A percentile compares a stretch with the other conserved stretches of the same genome.
These are phyloP conservation scores for Sebastes steindachneri DNA, from an alignment of 2,797 vertebrate species.

Conservation along the genomic window DNA sequence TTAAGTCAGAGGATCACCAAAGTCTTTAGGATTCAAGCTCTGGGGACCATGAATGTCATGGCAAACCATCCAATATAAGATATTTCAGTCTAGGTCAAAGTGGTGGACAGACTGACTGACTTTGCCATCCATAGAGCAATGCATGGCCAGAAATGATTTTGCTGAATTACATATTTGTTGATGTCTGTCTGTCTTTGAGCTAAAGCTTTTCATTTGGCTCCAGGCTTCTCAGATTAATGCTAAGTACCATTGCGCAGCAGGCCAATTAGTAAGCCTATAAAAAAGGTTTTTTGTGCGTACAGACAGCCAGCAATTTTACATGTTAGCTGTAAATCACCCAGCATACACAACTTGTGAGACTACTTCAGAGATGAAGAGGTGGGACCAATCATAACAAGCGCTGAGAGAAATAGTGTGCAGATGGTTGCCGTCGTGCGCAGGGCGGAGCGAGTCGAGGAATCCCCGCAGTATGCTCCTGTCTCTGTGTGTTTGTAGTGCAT, in stretches of 20 bases:
- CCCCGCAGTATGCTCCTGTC: conserved; percentile 9
- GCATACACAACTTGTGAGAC: background rate
- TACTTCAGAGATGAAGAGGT: background rate
- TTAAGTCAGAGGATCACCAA: too few species aligned
- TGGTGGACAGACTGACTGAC: background rate
- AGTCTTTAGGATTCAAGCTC: too few species aligned
- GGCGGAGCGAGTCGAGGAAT: conserved; percentile 1
- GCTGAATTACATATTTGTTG: background rate
- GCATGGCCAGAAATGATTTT: background rate
- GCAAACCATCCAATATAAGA: too few species aligned
- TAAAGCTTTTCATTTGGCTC: background rate
- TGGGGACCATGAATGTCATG: too few species aligned
- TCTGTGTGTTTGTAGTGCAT: conserved; percentile 41
- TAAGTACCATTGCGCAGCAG: background rate
- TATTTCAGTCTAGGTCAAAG: too few species aligned
- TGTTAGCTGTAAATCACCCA: background rate
- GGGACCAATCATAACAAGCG: background rate
- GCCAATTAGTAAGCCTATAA: background rate
- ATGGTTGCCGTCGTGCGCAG: conserved; percentile 30
- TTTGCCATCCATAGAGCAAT: background rate
- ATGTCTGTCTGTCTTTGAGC: background rate
- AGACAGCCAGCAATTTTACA: background rate
- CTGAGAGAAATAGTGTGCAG: conserved; percentile 22
- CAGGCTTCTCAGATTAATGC: background rate
- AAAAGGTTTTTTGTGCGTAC: background rate